phyloP scores from a whole-genome alignment of 2,888 invertebrate species.

The Zaprionus lineosus region DNA sequence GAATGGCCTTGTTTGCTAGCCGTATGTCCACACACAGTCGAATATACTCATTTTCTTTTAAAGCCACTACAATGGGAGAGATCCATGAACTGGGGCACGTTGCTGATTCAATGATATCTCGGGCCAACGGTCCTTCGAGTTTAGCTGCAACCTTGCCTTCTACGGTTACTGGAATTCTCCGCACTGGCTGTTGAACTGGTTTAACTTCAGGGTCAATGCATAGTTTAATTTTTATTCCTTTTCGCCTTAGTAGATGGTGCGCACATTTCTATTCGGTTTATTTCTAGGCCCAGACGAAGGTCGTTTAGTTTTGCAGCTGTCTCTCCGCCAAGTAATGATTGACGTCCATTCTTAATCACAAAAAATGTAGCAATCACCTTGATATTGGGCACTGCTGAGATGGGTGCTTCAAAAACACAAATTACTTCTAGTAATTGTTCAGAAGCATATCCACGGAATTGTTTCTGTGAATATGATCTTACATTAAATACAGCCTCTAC shows the following conservation, averaged over 20 bases:
- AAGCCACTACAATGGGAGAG: slow-evolving; percentile 72
- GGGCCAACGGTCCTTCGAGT: slow-evolving; percentile 42
- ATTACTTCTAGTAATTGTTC: slow-evolving; percentile 13
- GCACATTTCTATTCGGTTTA: too few species aligned
- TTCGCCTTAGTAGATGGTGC: too few species aligned
- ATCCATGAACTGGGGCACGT: slow-evolving; percentile 58
- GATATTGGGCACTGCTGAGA: slow-evolving; percentile 2
- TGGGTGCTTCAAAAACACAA: slow-evolving; percentile 19
- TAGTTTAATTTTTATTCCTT: slow-evolving; percentile 19
- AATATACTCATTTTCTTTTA: slow-evolving; percentile 70
- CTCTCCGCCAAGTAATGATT: slow-evolving; percentile 14
- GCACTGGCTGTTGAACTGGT: slow-evolving; percentile 41
- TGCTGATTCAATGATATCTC: slow-evolving; percentile 9
- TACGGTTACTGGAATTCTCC: slow-evolving; percentile 71
- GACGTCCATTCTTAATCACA: slow-evolving; percentile 6
- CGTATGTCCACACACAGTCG: slow-evolving; percentile 77
- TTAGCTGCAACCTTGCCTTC: slow-evolving; percentile 29
- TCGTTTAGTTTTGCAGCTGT: slow-evolving; percentile 9
- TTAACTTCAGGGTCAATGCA: slow-evolving; percentile 51
- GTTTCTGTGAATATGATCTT: slow-evolving; percentile 1
- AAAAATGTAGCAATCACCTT: slow-evolving; percentile 13
- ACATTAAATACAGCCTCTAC: slow-evolving; percentile 7
- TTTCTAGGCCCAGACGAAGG: slow-evolving; percentile 4
- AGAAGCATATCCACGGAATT: neutral
- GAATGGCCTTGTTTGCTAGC: slow-evolving; percentile 72